phyloP scores from a whole-genome alignment of 2,888 invertebrate genomes.

The Pinctada fucata region DNA sequence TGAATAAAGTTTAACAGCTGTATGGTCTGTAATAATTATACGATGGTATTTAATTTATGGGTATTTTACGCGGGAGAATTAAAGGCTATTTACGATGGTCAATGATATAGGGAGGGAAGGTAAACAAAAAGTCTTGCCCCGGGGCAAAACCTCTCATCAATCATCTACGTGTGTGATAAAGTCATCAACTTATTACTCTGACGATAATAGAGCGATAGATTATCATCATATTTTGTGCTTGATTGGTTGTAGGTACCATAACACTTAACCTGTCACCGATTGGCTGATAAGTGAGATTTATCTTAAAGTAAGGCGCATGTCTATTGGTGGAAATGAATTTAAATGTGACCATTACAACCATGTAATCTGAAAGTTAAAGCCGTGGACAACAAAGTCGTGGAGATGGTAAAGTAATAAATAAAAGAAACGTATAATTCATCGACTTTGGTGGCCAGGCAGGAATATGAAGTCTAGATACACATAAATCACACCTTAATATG shows the following conservation, averaged over 20 bases:
- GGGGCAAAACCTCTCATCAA: conserved; percentile 1
- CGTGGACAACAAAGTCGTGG: too few species aligned
- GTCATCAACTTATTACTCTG: conserved; percentile 2
- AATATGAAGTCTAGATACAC: background rate
- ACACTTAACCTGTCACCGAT: conserved; percentile 14
- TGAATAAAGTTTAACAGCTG: too few species aligned
- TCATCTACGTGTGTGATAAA: background rate
- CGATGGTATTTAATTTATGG: too few species aligned
- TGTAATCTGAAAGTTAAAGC: too few species aligned
- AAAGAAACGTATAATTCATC: background rate
- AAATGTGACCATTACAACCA: background rate
- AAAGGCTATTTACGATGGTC: too few species aligned
- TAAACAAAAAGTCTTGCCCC: background rate
- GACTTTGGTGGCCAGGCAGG: background rate
- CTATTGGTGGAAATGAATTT: conserved; percentile 6
- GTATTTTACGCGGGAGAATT: too few species aligned
- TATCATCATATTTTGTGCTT: background rate
- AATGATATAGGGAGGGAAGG: too few species aligned
- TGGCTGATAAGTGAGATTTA: conserved; percentile 6
- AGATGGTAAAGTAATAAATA: background rate
- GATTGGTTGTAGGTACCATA: conserved; percentile 3
- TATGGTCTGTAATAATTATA: too few species aligned
- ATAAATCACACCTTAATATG: background rate
- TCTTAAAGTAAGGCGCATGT: background rate
- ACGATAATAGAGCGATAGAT: background rate